Percentiles rank a stretch among this genome's conserved stretches.
phyloP scores from a whole-genome alignment of 2,888 invertebrate genomes.

The Limnephilus rhombicus region DNA sequence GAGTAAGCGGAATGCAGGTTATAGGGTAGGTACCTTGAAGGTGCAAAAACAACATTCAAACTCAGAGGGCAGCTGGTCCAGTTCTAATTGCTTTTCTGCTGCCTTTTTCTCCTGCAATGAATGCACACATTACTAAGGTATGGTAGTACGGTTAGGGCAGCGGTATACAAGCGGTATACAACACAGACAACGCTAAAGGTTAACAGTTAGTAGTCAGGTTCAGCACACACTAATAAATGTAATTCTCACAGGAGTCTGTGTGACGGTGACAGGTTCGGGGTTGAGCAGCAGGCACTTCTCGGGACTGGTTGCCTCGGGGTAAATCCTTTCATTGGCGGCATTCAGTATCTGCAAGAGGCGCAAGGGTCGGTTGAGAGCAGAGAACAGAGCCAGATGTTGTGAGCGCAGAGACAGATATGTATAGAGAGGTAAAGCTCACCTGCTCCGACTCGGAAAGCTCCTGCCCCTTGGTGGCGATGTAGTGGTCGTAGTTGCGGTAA shows the following conservation, averaged over 20 bases:
- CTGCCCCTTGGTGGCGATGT: slow-evolving; percentile 71
- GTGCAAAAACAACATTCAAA: slow-evolving; percentile 99
- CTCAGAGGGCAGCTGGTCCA: slow-evolving; percentile 95
- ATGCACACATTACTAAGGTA: slow-evolving; percentile 67
- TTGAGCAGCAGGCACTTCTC: slow-evolving; percentile 78
- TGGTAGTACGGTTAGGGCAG: neutral
- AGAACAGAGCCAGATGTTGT: neutral
- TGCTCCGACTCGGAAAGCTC: slow-evolving; percentile 62
- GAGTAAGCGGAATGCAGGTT: slow-evolving; percentile 6
- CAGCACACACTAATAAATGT: slow-evolving; percentile 56
- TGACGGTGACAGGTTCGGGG: slow-evolving; percentile 77
- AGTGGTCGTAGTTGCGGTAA: slow-evolving; percentile 88
- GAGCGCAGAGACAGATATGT: slow-evolving; percentile 4
- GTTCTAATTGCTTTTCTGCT: slow-evolving; percentile 85
- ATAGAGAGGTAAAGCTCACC: slow-evolving; percentile 49
- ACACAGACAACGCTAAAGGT: neutral
- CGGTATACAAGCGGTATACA: neutral
- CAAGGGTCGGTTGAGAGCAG: neutral
- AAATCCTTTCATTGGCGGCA: slow-evolving; percentile 69
- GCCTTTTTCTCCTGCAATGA: slow-evolving; percentile 83
- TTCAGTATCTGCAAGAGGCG: slow-evolving; percentile 56
- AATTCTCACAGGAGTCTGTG: slow-evolving; percentile 75
- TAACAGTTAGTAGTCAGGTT: neutral
- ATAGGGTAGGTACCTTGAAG: slow-evolving; percentile 84
- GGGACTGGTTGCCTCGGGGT: slow-evolving; percentile 74